Evolutionary conservation across 2,888 invertebrate genomes (phyloP), one percentile per base, ranked within the genome.

Genomic region (Microplitis deprimator): DNA sequence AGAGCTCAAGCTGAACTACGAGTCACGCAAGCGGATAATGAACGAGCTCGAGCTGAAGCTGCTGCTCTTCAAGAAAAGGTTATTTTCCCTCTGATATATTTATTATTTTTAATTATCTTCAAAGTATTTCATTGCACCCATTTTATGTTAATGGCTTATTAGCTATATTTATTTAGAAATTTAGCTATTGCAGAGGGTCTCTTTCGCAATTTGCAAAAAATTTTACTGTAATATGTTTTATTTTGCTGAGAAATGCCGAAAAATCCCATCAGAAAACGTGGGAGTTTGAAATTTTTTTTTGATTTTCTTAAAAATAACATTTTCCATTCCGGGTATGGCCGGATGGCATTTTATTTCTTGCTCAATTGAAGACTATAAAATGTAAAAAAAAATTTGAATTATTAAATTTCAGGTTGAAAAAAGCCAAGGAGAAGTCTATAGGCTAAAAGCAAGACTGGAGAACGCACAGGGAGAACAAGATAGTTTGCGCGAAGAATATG

Each of bases 401-500:
- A 60, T 62, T 62, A 17, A 62, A 71, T 75, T 60, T 50, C 78
- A 89, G 89, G 91, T 97, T 80, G 97, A 97, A 89, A 97, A 97
- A 91, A 96, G 96, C 76, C 97, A 97, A 90, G 97, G 97, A 79
- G 97, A 98, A 90, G 97, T 98, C 60, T 97, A 97, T 88, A 94
- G 97, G 90, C 92, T 97, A 84, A 97, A 97, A 90, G 97, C 97
- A 62, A 95, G 97, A 88, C 92, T 97, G 86, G 97, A 97, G 92
- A 97, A 97, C 91, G 97, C 97, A 90, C 97, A 97, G 92, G 96
- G 96, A 79, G 97, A 98, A 91, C 96, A 97, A 88, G 97, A 97
- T 87, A 97, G 96, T 88, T 92, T 97, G 83, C 95, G 96, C 81
- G 97, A 97, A 88, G 97, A 98, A 90, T 94, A 97, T 89, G 97